Conservation (phyloP, 2,888 invertebrate genomes). For the Caenorhabditis sinica region DNA sequence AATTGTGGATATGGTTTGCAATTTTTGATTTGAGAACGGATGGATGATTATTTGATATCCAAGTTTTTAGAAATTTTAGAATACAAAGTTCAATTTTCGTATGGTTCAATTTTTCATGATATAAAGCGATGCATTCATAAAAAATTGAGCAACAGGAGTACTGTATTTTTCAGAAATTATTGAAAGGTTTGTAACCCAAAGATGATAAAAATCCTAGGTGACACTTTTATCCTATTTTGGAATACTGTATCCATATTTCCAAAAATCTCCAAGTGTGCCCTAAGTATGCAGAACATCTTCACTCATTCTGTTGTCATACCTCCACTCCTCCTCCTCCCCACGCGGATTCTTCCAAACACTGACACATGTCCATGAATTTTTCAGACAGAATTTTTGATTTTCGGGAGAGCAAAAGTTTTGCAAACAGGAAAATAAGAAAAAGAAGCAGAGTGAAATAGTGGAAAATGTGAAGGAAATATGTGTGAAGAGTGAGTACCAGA, state of each 20-base stretch:
- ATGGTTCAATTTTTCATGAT: too few relatives aligned
- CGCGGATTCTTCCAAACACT: slow-evolving; percentile 4
- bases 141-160: too few relatives aligned
- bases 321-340: neutral
- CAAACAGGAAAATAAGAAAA: slow-evolving; percentile 40
- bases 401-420: slow-evolving; percentile 39
- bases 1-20: too few relatives aligned
- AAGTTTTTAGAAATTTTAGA: too few relatives aligned
- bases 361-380: slow-evolving; percentile 44
- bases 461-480: slow-evolving; percentile 8
- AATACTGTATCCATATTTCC: neutral
- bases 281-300: slow-evolving; percentile 30
- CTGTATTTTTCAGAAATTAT: too few relatives aligned
- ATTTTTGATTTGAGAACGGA: too few relatives aligned
- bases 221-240: too few relatives aligned
- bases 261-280: neutral
- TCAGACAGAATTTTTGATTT: slow-evolving; percentile 55
- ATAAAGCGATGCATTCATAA: too few relatives aligned
- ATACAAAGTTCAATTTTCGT: too few relatives aligned
- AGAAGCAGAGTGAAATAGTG: slow-evolving; percentile 12
- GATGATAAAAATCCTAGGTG: too few relatives aligned
- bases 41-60: too few relatives aligned
- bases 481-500: neutral
- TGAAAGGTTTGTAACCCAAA: too few relatives aligned
- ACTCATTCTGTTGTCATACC: slow-evolving; percentile 51